Conservation (phyloP, 2,888 invertebrate genomes). For the Timema cristinae region DNA sequence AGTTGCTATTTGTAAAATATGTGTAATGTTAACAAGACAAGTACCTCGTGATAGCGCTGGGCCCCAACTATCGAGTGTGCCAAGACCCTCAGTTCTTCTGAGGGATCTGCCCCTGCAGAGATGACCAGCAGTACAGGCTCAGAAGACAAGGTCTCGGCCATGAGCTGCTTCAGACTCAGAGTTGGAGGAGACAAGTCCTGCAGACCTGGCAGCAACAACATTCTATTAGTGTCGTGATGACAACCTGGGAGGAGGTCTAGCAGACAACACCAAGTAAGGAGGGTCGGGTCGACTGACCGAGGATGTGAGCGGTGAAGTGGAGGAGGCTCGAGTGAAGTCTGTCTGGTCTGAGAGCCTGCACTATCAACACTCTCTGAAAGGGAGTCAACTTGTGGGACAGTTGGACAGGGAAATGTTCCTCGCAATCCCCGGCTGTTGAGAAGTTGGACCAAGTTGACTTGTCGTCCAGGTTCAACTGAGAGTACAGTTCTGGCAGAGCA, state of each 20-base stretch:
- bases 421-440: constrained; percentile 58
- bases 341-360: constrained; percentile 80
- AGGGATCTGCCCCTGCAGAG: constrained; percentile 88
- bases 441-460: constrained; percentile 65
- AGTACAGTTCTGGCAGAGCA: constrained; percentile 58
- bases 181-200: constrained; percentile 55
- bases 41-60: constrained; percentile 30
- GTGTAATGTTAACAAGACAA: background rate
- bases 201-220: constrained; percentile 41
- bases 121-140: constrained; percentile 82
- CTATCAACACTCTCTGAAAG: constrained; percentile 77
- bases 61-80: constrained; percentile 51
- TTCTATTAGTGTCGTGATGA: too few relatives aligned
- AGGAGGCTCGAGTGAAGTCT: constrained; percentile 71
- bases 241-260: too few relatives aligned
- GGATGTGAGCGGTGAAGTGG: constrained; percentile 61
- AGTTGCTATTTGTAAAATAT: background rate
- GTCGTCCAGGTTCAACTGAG: constrained; percentile 59
- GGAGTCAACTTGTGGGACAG: constrained; percentile 55
- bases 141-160: constrained; percentile 51
- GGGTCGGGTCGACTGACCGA: constrained; percentile 57
- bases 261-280: too few relatives aligned
- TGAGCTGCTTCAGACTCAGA: constrained; percentile 54
- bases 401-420: constrained; percentile 55
- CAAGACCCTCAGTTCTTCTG: constrained; percentile 69